Base-by-base conservation (phyloP, 2,113 vertebrate species). In the Ramphastos sulfuratus region DNA sequence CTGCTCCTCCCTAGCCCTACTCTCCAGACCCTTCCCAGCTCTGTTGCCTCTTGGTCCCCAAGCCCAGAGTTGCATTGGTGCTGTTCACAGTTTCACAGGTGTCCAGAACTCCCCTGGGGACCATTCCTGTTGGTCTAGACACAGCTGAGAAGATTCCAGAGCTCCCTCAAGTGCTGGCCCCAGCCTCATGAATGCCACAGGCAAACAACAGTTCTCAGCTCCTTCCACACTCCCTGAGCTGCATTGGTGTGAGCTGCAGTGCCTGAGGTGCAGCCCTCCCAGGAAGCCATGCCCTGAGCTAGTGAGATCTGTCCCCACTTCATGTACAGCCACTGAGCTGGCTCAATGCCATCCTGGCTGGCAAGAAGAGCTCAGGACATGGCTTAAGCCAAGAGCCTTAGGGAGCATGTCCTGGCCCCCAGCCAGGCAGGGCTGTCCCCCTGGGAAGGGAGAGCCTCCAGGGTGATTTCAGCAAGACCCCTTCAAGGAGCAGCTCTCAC, bases 71-170 rank as follows among this genome's bases (percentile, higher is more conserved):
- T 82, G 42, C 14, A 15, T 19, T 33, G 42, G 44, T 18, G 27
- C 28, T 28, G 9, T 8, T 73, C 33, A 77, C 35, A 81, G 65
- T 73, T 8, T 56, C 80, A n/a, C 0, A 0, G 6, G 6, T 10
- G 10, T 42, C 66, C n/a, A 42, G 15, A 78, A 37, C 46, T 54
- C 65, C 42, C 60, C 7, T 27, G 46, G 12, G 19, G 60, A 56
- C 27, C 64, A 21, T 25, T 52, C 52, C 52, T 61, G 9, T 25
- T 61, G 13, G 35, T 73, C 55, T 58, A 27, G 65, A 73, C 77
- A 58, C 1, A 58, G 15, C 56, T 66, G 64, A 24, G 30, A 16
- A 58, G 56, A 31, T 46, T 66, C 74, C 82, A 82, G 63, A 59
- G 54, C 39, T 91, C 56, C 56, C 54, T 50, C 8, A 87, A 39